phyloP scores from a whole-genome alignment of 2,797 vertebrate species.

The Tachyglossus aculeatus region DNA sequence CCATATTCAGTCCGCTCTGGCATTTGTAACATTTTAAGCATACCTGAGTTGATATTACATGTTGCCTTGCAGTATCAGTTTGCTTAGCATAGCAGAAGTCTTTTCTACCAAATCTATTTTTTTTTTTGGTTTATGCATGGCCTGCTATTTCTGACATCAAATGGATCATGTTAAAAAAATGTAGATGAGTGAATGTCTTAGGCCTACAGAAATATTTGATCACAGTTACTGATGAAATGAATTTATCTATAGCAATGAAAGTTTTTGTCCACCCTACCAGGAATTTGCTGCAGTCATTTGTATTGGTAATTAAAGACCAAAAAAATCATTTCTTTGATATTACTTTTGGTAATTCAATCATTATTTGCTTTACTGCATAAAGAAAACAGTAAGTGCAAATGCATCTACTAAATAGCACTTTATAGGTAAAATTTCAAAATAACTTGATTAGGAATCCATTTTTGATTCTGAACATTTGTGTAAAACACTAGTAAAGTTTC shows the following conservation, averaged over 20 bases:
- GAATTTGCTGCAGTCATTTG: conserved; percentile 18
- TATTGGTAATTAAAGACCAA: conserved; percentile 5
- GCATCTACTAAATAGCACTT: background rate
- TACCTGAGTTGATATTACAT: background rate
- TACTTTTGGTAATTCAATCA: conserved; percentile 25
- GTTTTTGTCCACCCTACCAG: conserved; percentile 9
- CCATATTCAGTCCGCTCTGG: background rate
- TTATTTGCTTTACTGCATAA: conserved; percentile 29
- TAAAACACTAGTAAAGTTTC: conserved; percentile 7
- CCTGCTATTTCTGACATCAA: too few species aligned
- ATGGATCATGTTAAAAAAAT: too few species aligned
- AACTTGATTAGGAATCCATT: conserved; percentile 9
- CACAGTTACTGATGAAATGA: conserved; percentile 3
- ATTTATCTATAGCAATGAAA: conserved; percentile 4
- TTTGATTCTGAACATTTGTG: conserved; percentile 4
- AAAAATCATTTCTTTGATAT: conserved; percentile 30
- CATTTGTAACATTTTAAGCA: conserved; percentile 5
- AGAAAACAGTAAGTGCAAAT: conserved; percentile 15
- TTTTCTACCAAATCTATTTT: background rate
- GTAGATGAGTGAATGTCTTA: background rate
- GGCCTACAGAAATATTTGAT: conserved; percentile 4
- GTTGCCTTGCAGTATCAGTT: background rate
- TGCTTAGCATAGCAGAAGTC: background rate
- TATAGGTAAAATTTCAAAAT: conserved; percentile 22
- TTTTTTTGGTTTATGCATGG: background rate